Evolutionary conservation across 1,140 invertebrate species (phyloP), one percentile per base, ranked within the genome.

Genomic region (Idris sp.): DNA sequence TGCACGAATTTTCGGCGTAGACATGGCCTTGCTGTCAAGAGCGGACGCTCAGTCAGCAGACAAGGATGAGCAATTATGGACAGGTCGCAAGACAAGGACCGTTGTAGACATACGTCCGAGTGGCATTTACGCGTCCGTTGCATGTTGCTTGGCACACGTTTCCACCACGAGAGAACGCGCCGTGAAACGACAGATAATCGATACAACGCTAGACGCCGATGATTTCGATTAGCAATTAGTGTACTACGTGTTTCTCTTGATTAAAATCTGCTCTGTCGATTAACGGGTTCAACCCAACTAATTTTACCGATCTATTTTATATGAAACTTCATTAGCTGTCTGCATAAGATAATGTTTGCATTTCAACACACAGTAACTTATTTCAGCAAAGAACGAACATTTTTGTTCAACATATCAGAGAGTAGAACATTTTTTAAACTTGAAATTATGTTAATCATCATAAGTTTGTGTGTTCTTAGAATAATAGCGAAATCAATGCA

Each of bases 161-260:
- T n/a, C n/a, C n/a, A n/a, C 0, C 26, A 25, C n/a, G 22, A 44
- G 54, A 10, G 31, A 31, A 49, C 46, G 49, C 61, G 56, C 76
- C 51, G 43, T 49, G 43, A 54, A 69, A 51, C 68, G 79, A 83
- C 80, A 74, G 76, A 81, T 82, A 83, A 84, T 83, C 82, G 79
- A 84, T 84, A 81, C 44, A 65, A 51, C 46, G 40, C 48, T 41
- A 59, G 48, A 67, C 73, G 61, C 69, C 77, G 76, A 81, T 81
- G 80, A 82, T 81, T 82, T 80, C 77, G 79, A 79, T 83, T 80
- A 82, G 49, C 61, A 77, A 79, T 79, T 79, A 79, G 71, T 62
- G 71, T 68, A 65, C 71, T 61, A 65, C 62, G 62, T 74, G 71
- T 68, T 74, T 68, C 71, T 68, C 46, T 62, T 74, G 62, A 74